Percentiles rank a stretch among this genome's conserved stretches.
Conservation (phyloP, 2,797 vertebrate species). For the Nyctalus aviator region DNA sequence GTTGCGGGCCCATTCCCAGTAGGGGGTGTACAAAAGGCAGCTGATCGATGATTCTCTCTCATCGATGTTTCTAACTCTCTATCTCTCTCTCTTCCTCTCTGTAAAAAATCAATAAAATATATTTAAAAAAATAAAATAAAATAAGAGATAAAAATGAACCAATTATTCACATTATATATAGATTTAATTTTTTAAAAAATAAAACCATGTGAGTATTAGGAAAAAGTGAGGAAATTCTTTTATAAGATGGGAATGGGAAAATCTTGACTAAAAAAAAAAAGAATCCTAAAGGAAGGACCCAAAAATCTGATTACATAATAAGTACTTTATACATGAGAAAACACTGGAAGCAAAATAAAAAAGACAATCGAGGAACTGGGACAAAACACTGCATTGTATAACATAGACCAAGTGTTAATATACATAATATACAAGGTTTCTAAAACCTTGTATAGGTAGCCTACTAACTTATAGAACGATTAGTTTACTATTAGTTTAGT, state of each 20-base stretch:
- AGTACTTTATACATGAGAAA: not conserved
- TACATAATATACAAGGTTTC: not conserved
- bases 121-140: not conserved
- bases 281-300: slow-evolving; percentile 6
- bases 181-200: not conserved
- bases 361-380: not conserved
- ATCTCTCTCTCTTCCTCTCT: too few relatives aligned
- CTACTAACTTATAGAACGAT: not conserved
- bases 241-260: not conserved
- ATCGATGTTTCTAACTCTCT: too few relatives aligned
- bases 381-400: not conserved
- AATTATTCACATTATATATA: not conserved
- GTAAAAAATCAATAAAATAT: too few relatives aligned
- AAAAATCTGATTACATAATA: slow-evolving; percentile 7
- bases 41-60: too few relatives aligned
- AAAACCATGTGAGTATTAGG: not conserved
- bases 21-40: too few relatives aligned
- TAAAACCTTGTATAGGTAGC: not conserved
- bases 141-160: slow-evolving; percentile 14
- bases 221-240: slow-evolving; percentile 39
- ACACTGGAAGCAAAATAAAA: slow-evolving; percentile 45
- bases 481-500: too few relatives aligned
- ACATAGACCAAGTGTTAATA: not conserved
- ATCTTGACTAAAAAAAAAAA: not conserved
- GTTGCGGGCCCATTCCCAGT: too few relatives aligned